phyloP scores from a whole-genome alignment of 1,140 invertebrate genomes.

The Frieseomelitta varia region DNA sequence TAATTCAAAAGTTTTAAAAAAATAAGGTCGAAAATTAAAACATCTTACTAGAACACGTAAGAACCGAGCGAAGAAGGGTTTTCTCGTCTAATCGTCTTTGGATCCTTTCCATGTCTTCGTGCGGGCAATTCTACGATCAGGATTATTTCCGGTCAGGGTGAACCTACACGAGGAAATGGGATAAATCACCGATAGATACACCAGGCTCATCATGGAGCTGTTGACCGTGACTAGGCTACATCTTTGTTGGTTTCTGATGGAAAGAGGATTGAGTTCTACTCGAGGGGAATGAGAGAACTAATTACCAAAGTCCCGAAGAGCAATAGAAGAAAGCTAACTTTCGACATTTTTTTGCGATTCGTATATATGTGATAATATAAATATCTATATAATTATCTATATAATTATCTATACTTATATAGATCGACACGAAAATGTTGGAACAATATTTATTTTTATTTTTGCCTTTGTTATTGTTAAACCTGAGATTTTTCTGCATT shows the following conservation, averaged over 20 bases:
- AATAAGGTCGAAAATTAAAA: background rate
- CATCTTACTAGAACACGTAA: background rate
- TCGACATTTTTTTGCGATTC: background rate
- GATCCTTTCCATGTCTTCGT: background rate
- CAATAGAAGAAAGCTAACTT: background rate
- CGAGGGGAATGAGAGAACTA: background rate
- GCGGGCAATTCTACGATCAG: background rate
- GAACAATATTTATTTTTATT: no score
- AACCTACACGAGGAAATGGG: background rate
- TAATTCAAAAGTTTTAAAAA: no score
- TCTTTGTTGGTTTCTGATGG: background rate
- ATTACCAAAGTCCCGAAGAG: no score
- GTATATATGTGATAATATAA: no score
- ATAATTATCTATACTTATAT: no score
- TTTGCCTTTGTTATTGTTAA: no score
- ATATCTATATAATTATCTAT: no score
- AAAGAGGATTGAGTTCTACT: background rate
- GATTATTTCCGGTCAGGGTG: background rate
- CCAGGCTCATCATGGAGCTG: background rate
- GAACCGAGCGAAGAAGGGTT: background rate
- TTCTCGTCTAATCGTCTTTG: background rate
- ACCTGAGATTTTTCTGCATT: no score
- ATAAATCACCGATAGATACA: slow-evolving; percentile 18
- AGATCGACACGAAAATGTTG: no score
- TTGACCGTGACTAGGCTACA: background rate